Conservation (phyloP, 1,140 invertebrate species). For the Goniozus legneri region DNA sequence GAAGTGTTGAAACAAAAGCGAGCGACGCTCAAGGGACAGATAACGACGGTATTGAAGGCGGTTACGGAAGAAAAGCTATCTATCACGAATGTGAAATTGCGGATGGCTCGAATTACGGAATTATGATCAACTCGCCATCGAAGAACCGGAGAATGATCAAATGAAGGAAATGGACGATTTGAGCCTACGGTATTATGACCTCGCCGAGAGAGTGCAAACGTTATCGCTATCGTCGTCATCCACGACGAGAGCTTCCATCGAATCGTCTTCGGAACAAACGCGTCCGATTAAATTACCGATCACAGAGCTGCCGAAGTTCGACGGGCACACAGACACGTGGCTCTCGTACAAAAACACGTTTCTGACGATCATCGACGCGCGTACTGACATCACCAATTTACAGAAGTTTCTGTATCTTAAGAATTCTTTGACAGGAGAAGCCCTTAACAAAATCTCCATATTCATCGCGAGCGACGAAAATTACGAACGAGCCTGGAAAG, state of each 20-base stretch:
- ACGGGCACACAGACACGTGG: not conserved
- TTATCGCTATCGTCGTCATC: not conserved
- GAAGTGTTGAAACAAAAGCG: too few species aligned
- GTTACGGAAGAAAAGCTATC: not conserved
- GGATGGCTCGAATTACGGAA: not conserved
- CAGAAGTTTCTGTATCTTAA: slow-evolving; percentile 23
- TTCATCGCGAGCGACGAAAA: slow-evolving; percentile 19
- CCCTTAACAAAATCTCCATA: slow-evolving; percentile 15
- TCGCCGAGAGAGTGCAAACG: not conserved
- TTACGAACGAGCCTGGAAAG: slow-evolving; percentile 21
- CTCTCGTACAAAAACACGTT: not conserved
- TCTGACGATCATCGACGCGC: not conserved
- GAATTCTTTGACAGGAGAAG: slow-evolving; percentile 12
- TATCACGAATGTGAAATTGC: not conserved
- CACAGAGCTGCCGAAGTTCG: not conserved
- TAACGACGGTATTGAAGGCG: not conserved
- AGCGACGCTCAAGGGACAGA: not conserved
- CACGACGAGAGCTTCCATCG: not conserved
- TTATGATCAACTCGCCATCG: not conserved
- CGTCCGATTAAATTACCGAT: not conserved
- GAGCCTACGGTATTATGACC: not conserved
- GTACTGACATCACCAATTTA: not conserved
- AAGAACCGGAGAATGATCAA: not conserved
- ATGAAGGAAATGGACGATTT: not conserved
- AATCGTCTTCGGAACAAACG: not conserved